Percentiles rank a stretch among this genome's conserved stretches.
These are phyloP conservation scores for Cremastinae sp. DNA, from an alignment of 2,888 invertebrate species.

Conservation along the genomic window DNA sequence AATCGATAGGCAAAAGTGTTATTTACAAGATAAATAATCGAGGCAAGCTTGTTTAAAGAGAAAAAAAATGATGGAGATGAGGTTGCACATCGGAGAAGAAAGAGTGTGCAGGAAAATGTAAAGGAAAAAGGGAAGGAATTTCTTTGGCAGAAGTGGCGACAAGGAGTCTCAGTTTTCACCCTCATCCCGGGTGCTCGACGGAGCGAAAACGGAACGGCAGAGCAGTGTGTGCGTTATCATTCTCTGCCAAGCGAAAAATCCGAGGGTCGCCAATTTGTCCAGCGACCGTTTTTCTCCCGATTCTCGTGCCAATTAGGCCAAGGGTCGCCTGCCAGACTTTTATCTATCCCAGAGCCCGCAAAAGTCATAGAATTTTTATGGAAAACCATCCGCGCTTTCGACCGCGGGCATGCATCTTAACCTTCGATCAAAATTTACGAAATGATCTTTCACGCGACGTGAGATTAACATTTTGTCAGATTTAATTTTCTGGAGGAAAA, in stretches of 20 bases:
- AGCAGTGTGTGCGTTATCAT: conserved; percentile 49
- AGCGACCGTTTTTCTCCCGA: conserved; percentile 59
- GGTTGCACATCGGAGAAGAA: too few relatives aligned
- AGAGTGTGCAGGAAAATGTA: conserved; percentile 3
- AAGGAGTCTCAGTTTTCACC: conserved; percentile 41
- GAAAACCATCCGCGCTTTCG: too few relatives aligned
- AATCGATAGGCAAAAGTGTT: too few relatives aligned
- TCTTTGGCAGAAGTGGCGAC: conserved; percentile 34
- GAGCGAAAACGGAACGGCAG: conserved; percentile 28
- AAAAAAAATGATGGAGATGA: too few relatives aligned
- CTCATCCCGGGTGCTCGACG: conserved; percentile 25
- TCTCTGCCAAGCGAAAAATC: conserved; percentile 60
- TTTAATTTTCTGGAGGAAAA: too few relatives aligned
- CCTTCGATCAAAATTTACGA: too few relatives aligned
- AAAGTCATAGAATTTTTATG: too few relatives aligned
- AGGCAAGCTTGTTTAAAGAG: too few relatives aligned
- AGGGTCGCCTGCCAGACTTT: conserved; percentile 62
- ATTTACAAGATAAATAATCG: too few relatives aligned
- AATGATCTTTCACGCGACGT: too few relatives aligned
- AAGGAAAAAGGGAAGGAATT: conserved; percentile 13
- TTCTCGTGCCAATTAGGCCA: conserved; percentile 72
- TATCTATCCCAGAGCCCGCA: not conserved
- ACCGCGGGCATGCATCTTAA: too few relatives aligned
- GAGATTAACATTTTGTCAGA: too few relatives aligned
- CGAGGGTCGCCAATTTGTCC: conserved; percentile 63